Conservation (phyloP, 2,113 vertebrate species). For the Scytalopus superciliaris region DNA sequence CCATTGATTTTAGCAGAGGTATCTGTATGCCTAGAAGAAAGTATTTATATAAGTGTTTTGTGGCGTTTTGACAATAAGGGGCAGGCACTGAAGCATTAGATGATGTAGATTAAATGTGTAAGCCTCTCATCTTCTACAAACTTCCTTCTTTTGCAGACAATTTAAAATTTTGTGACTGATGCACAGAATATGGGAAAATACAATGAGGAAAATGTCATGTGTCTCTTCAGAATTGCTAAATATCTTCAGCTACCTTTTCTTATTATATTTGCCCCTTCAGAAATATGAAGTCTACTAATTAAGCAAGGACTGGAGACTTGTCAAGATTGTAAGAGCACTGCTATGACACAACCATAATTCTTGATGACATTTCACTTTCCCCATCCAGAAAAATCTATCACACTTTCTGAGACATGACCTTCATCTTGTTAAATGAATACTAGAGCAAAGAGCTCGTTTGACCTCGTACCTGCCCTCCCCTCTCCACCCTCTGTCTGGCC, state of each 20-base stretch:
- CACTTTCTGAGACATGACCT: slow-evolving; percentile 56
- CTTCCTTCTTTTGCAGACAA: slow-evolving; percentile 1
- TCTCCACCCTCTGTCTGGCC: neutral
- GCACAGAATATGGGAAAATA: neutral
- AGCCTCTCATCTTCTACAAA: neutral
- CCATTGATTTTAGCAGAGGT: neutral
- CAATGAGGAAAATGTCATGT: neutral
- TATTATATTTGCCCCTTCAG: slow-evolving; percentile 27
- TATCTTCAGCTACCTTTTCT: slow-evolving; percentile 5
- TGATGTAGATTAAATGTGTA: slow-evolving; percentile 12
- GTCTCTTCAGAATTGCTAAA: neutral
- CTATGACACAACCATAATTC: slow-evolving; percentile 57
- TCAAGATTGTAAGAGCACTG: slow-evolving; percentile 39
- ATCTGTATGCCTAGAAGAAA: neutral
- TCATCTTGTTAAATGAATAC: slow-evolving; percentile 64
- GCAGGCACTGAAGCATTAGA: neutral
- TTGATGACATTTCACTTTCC: slow-evolving; percentile 63
- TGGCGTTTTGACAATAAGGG: neutral
- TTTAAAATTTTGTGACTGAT: slow-evolving; percentile 29
- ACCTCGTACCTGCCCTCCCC: slow-evolving; percentile 52
- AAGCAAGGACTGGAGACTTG: slow-evolving; percentile 34
- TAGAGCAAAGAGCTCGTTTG: slow-evolving; percentile 45
- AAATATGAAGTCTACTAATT: slow-evolving; percentile 51
- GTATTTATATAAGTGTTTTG: neutral
- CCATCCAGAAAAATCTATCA: slow-evolving; percentile 63